These are phyloP conservation scores for Enteromius afrohamiltoni DNA, from an alignment of 2,797 vertebrate genomes.

Conservation along the genomic window DNA sequence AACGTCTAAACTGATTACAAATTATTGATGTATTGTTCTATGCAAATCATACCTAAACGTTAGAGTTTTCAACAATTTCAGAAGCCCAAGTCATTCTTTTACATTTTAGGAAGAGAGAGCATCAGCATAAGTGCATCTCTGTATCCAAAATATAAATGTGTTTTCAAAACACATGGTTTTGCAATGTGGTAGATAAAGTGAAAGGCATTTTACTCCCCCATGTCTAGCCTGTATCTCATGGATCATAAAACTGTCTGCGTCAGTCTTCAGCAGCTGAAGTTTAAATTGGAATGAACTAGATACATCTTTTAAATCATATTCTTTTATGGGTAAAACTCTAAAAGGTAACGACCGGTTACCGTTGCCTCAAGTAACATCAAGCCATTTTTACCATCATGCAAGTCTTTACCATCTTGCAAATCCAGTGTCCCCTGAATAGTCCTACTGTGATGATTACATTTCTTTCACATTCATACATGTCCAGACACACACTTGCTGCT, in stretches of 20 bases:
- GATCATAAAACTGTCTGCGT: slow-evolving; percentile 22
- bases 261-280: slow-evolving; percentile 29
- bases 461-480: not conserved
- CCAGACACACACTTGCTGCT: not conserved
- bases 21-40: not conserved
- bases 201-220: not conserved
- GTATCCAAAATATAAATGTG: not conserved
- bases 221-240: not conserved
- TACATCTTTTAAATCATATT: not conserved
- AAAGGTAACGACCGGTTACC: not conserved
- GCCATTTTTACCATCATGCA: not conserved
- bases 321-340: slow-evolving; percentile 1
- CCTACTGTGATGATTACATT: slow-evolving; percentile 2
- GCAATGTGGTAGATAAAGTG: not conserved
- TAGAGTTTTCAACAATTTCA: not conserved
- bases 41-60: not conserved
- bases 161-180: not conserved
- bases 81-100: not conserved
- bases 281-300: slow-evolving; percentile 14
- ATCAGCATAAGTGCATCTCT: not conserved
- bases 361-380: slow-evolving; percentile 1
- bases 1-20: not conserved
- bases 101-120: not conserved
- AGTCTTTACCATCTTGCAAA: not conserved
- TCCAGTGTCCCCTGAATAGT: not conserved